Conservation (phyloP, 2,113 vertebrate species). For the Oryzias celebensis region DNA sequence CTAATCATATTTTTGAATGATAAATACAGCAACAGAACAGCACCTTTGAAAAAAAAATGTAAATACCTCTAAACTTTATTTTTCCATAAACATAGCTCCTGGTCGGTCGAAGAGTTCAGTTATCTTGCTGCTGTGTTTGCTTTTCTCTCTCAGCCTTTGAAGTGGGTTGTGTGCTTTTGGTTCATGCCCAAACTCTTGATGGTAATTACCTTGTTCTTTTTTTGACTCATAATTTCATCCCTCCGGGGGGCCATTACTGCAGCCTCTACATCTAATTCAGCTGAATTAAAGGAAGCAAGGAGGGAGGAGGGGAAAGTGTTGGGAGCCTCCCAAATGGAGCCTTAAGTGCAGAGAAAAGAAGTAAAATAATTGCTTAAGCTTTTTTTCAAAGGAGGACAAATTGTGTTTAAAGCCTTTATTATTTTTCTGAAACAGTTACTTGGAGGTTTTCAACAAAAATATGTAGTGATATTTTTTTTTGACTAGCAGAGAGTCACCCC, state of each 20-base stretch:
- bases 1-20: too few relatives aligned
- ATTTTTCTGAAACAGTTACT: too few relatives aligned
- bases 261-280: constrained; percentile 66
- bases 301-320: constrained; percentile 4
- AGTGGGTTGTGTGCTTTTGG: constrained; percentile 66
- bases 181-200: constrained; percentile 57
- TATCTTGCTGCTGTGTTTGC: constrained; percentile 45
- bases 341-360: constrained; percentile 43
- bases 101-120: constrained; percentile 35
- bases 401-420: constrained; percentile 2
- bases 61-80: constrained; percentile 10
- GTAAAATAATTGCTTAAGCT: constrained; percentile 54
- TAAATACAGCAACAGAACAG: not conserved
- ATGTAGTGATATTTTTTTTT: too few relatives aligned
- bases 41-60: not conserved
- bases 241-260: constrained; percentile 65
- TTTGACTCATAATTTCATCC: constrained; percentile 66
- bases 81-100: constrained; percentile 13
- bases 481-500: too few relatives aligned
- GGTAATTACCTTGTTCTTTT: constrained; percentile 70
- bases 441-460: too few relatives aligned
- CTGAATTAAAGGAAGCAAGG: constrained; percentile 52
- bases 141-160: constrained; percentile 56
- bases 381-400: constrained; percentile 27
- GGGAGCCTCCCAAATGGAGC: constrained; percentile 36